Conservation (phyloP, 1,140 invertebrate genomes). For the Drosophila kanapiae region DNA sequence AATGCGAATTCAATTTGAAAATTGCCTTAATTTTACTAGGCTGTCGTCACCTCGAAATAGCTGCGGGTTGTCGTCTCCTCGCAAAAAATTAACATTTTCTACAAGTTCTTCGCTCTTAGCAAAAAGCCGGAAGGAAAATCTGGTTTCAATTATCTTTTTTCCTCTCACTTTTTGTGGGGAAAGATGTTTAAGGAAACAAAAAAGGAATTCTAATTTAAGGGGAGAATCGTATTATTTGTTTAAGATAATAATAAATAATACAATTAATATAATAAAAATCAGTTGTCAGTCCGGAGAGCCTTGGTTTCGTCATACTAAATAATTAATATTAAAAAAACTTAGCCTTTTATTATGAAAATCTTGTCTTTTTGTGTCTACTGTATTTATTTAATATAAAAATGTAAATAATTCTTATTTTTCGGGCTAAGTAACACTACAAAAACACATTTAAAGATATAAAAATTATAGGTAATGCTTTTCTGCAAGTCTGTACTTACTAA, state of each 20-base stretch:
- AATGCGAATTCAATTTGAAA: conserved; percentile 82
- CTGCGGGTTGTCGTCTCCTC: conserved; percentile 1
- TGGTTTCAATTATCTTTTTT: too few species aligned
- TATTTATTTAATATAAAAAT: neutral
- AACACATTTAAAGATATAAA: neutral
- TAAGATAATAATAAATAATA: too few species aligned
- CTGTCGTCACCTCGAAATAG: conserved; percentile 61
- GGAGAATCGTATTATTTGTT: too few species aligned
- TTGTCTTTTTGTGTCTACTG: neutral
- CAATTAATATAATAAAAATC: neutral
- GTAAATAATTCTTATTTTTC: neutral
- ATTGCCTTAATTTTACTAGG: conserved; percentile 71
- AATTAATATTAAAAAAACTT: neutral
- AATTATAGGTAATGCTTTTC: too few species aligned
- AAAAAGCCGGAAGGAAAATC: conserved; percentile 21
- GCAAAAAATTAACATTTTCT: conserved; percentile 51
- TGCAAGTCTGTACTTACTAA: too few species aligned
- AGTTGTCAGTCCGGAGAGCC: neutral
- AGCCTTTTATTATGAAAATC: neutral
- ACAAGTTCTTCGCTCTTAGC: neutral
- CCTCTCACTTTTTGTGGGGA: too few species aligned
- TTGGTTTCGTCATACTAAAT: neutral
- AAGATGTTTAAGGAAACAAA: too few species aligned
- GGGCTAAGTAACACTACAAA: neutral
- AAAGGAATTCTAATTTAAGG: too few species aligned